Base-by-base conservation (phyloP, 23 tunicate species). In the Diplosoma virens region DNA sequence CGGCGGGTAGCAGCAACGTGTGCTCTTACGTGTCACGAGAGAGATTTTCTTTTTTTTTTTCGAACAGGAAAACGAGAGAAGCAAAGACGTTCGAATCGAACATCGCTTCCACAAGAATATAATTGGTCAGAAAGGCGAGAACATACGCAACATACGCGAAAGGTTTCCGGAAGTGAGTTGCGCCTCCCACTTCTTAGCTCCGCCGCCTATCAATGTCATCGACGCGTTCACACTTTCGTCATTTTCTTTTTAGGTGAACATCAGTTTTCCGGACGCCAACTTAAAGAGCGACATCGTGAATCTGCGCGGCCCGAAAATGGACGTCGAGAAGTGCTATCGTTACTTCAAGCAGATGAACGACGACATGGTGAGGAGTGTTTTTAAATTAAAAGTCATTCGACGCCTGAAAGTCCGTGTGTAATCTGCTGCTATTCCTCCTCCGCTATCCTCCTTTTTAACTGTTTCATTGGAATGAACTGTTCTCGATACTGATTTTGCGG, bases 81-180 rank as follows among this genome's bases (percentile, higher is more conserved):
- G 69, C 45, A 91, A 95, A 36, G 90, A 86, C 58, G 80, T 95
- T 21, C 14, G 76, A 33, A 84, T 95, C 26, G 88, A 84, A 21
- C 96, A 91, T 25, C 78, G 93, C 14, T 95, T 95, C 79, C 99
- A 95, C 53, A 67, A 76, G 45, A 84, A 76, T 58, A 86, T 95
- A 77, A 95, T 95, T 58, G 99, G 99, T 24, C 78, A 77, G 20
- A 88, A 88, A 30, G 99, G 99, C 9, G 99, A 95, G 52, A 95
- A 84, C 25, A 89, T 95, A 58, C 69, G 52, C 30, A 75, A 54
- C 24, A 84, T 95, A 37, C 73, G 96, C 0, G 82, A 86, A 64
- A 45, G 70, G 29, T 92, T 92, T 80, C 87, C 90, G 1, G 84
- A 85, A 48, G 97, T 90, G 71, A 87, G 68, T 63, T 63, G 7